Base-by-base conservation (phyloP, 2,888 invertebrate species). In the Vannuccia rotundouncinata region DNA sequence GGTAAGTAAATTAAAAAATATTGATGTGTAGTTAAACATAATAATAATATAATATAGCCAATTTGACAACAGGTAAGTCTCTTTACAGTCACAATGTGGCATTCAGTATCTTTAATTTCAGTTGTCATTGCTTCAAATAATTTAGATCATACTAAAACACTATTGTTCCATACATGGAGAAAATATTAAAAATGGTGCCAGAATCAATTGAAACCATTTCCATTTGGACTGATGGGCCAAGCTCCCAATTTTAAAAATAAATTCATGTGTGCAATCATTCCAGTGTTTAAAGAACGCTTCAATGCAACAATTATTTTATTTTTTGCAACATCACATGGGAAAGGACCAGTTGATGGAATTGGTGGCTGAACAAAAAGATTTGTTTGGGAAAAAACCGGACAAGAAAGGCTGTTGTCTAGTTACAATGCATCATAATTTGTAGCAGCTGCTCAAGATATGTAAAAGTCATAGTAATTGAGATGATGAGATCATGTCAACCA, bases 251-350 rank as follows among this genome's bases (percentile, higher is more conserved):
- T n/a, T 45, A 45, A 45, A 45, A 45, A 45, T 45, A 45, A 45
- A 45, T 45, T 45, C 5, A 66, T n/a, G 22, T 66, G 66, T 66
- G 66, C 66, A 66, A 66, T 66, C 66, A 5, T 5, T 5, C 66
- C 66, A 22, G 66, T 66, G 66, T 27, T 66, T 66, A 27, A 66
- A 66, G 25, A 66, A 66, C 13, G 66, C 13, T 27, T 22, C 66
- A 66, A 13, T 66, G 66, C 66, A 66, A 66, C 25, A 22, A 66
- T 66, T n/a, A 13, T 22, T 66, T 66, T 17, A 27, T 66, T 66
- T 27, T 66, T n/a, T 66, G 10, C 66, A 22, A 66, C 66, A 66
- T 66, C 66, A 66, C 66, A 66, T 66, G 5, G 66, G 25, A 66
- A 66, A 13, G 45, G 17, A 5, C 45, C 45, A 45, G 17, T 45